Conservation (phyloP, 2,888 invertebrate species). For the Trachelus iudaicus region DNA sequence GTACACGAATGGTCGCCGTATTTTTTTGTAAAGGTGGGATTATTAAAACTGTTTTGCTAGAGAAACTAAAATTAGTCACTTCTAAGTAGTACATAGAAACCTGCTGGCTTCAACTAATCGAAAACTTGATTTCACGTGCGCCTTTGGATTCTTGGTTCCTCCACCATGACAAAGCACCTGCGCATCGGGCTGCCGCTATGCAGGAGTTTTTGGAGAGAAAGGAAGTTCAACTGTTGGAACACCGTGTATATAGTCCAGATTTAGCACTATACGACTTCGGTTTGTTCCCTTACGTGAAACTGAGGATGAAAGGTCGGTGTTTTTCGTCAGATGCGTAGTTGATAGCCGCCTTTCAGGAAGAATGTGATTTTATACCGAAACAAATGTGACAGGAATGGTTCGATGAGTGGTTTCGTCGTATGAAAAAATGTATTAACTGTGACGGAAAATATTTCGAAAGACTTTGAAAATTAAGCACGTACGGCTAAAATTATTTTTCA, state of each 20-base stretch:
- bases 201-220: background rate
- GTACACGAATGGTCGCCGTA: background rate
- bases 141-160: background rate
- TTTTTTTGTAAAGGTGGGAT: background rate
- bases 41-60: background rate
- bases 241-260: background rate
- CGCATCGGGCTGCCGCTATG: background rate
- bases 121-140: too few relatives aligned
- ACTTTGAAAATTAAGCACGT: background rate
- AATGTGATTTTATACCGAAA: background rate
- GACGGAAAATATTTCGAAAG: background rate
- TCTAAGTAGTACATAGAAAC: background rate
- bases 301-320: too few relatives aligned
- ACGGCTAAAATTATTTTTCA: background rate
- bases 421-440: background rate
- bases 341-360: background rate
- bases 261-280: too few relatives aligned
- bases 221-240: background rate
- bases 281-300: too few relatives aligned
- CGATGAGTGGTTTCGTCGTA: background rate
- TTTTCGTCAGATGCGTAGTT: background rate
- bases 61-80: background rate
- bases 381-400: background rate
- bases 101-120: too few relatives aligned
- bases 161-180: background rate